A percentile compares a stretch with the other conserved stretches of the same genome.
Conservation (phyloP, 2,113 vertebrate species). For the Struthio camelus region DNA sequence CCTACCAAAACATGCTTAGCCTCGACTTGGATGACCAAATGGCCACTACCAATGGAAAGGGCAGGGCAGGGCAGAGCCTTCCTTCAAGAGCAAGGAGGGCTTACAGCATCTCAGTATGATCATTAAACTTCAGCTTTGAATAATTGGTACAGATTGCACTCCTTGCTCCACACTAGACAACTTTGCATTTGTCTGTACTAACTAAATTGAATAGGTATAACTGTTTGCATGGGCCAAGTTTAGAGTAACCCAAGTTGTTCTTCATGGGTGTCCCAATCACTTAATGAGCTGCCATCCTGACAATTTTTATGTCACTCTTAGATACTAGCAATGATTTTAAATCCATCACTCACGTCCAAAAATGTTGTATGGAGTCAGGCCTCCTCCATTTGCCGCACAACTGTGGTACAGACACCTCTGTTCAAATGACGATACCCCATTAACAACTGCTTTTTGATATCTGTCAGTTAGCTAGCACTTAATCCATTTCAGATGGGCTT, state of each 20-base stretch:
- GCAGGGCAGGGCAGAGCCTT: neutral
- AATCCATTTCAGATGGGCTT: conserved; percentile 18
- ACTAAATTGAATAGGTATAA: neutral
- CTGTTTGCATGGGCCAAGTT: neutral
- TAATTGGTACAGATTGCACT: neutral
- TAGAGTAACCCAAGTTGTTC: neutral
- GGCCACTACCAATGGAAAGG: neutral
- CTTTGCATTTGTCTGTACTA: neutral
- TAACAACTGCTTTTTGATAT: conserved; percentile 1
- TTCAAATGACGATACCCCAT: neutral
- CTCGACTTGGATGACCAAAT: neutral
- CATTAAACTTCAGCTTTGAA: neutral
- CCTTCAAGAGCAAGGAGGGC: neutral
- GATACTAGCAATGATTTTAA: neutral
- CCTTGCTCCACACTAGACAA: neutral
- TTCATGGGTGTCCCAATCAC: neutral
- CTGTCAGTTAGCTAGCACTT: neutral
- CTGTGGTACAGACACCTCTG: neutral
- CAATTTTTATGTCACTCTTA: neutral
- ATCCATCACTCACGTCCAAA: neutral
- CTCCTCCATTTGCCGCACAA: neutral
- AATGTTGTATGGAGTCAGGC: neutral
- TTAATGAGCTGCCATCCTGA: neutral
- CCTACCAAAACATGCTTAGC: neutral
- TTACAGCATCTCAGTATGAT: neutral